Conservation (phyloP, 2,113 vertebrate genomes). For the Rana temporaria region DNA sequence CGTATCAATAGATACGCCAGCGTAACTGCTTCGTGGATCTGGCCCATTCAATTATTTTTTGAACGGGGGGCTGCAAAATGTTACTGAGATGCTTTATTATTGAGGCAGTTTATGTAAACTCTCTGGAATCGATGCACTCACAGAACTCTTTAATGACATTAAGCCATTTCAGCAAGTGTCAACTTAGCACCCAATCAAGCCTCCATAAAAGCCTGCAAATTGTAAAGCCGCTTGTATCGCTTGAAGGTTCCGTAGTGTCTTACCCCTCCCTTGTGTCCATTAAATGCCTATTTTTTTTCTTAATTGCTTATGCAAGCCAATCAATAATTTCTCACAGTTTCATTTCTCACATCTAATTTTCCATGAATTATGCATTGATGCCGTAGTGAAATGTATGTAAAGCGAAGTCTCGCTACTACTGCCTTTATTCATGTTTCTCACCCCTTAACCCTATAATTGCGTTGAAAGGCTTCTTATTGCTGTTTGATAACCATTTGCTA, state of each 20-base stretch:
- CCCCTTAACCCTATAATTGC: constrained; percentile 43
- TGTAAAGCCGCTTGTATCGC: constrained; percentile 24
- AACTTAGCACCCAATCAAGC: constrained; percentile 42
- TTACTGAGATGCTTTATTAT: neutral
- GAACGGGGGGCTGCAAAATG: neutral
- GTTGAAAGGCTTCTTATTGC: neutral
- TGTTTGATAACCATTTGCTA: constrained; percentile 15
- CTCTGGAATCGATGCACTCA: constrained; percentile 11
- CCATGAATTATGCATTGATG: constrained; percentile 26
- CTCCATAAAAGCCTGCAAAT: constrained; percentile 39
- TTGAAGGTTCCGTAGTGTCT: neutral
- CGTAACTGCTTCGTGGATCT: too few relatives aligned
- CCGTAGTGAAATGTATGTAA: constrained; percentile 29
- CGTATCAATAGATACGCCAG: too few relatives aligned
- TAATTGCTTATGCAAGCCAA: constrained; percentile 37
- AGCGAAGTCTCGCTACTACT: neutral
- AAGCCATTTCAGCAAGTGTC: constrained; percentile 40
- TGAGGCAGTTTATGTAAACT: constrained; percentile 33
- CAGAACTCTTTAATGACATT: constrained; percentile 47
- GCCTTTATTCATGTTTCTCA: neutral
- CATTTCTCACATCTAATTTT: constrained; percentile 19
- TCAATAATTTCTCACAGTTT: constrained; percentile 33
- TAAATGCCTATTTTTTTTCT: constrained; percentile 43
- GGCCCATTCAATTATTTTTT: neutral
- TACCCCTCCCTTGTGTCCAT: constrained; percentile 8